Conservation (phyloP, 2,797 vertebrate genomes). For the Hemitrygon akajei region DNA sequence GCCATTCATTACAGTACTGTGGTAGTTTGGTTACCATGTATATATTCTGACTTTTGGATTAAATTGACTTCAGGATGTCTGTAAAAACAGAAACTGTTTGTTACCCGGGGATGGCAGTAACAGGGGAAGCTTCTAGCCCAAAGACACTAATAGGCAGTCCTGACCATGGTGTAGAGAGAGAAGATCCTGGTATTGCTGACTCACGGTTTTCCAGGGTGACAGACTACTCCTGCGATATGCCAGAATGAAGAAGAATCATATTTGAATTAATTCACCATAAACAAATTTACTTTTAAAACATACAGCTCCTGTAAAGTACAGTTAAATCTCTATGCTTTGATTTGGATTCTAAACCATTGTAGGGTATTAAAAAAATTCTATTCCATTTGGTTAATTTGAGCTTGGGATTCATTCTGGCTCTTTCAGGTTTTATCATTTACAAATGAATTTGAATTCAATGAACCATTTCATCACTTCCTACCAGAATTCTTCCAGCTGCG, state of each 20-base stretch:
- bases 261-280: not conserved
- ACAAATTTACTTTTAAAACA: not conserved
- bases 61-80: no score
- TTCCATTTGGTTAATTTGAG: not conserved
- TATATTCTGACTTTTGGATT: no score
- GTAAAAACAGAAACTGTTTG: no score
- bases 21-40: no score
- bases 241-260: not conserved
- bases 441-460: constrained; percentile 28
- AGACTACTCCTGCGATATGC: not conserved
- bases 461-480: constrained; percentile 30
- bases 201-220: not conserved
- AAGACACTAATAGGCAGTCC: not conserved
- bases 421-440: constrained; percentile 2
- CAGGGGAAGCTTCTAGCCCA: not conserved
- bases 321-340: not conserved
- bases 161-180: not conserved
- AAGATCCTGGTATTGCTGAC: not conserved
- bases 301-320: not conserved
- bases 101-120: not conserved
- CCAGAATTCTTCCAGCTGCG: constrained; percentile 27
- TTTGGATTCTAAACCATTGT: not conserved
- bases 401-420: not conserved
- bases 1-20: no score
- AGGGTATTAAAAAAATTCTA: not conserved